These are phyloP conservation scores for Sesamia inferens DNA, from an alignment of 2,888 invertebrate species.

Conservation along the genomic window DNA sequence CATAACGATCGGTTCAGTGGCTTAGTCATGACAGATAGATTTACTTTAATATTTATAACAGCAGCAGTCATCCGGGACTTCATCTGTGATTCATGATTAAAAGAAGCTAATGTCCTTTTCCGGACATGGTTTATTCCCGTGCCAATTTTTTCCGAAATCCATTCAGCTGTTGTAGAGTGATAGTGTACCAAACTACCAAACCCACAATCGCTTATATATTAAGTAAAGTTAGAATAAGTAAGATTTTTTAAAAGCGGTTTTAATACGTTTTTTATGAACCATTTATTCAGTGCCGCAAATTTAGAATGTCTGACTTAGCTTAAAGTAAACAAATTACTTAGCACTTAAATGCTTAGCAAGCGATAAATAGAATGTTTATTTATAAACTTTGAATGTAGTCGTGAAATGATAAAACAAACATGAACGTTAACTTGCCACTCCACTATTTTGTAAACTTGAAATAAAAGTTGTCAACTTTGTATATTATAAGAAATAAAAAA, in stretches of 20 bases:
- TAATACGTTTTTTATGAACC: conserved; percentile 14
- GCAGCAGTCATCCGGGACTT: background rate
- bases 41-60: background rate
- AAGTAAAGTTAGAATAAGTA: background rate
- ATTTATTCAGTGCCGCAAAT: conserved; percentile 22
- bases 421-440: conserved; percentile 16
- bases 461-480: conserved; percentile 6
- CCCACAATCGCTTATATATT: background rate
- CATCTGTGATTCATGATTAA: background rate
- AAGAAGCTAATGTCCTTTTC: background rate
- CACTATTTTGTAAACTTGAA: conserved; percentile 18
- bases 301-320: conserved; percentile 35
- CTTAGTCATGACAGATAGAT: no score
- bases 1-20: background rate
- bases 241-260: background rate
- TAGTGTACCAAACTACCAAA: background rate
- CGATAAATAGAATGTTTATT: conserved; percentile 44
- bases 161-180: background rate
- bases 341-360: conserved; percentile 17
- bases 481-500: background rate
- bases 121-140: background rate
- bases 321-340: conserved; percentile 34
- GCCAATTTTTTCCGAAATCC: background rate
- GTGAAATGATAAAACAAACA: conserved; percentile 20
- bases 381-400: conserved; percentile 34